Evolutionary conservation across 1,140 invertebrate genomes (phyloP).

Genomic region (Druon quercuslanigerum): DNA sequence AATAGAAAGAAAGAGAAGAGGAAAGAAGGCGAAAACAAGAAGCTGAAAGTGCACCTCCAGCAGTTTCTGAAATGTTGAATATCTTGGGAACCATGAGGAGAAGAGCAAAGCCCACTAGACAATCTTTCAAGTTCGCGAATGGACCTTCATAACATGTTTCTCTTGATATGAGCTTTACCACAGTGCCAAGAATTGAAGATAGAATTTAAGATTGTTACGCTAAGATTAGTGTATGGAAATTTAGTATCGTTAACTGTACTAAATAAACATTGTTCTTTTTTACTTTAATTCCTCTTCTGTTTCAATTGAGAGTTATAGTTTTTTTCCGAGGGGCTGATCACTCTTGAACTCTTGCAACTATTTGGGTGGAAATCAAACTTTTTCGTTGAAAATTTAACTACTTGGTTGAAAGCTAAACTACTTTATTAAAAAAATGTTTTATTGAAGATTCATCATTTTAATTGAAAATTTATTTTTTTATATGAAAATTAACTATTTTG

Average conservation of each 20-base stretch:
- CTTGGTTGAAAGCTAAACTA: too few species aligned
- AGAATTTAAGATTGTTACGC: background rate
- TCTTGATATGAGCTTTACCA: background rate
- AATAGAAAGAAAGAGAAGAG: constrained; percentile 75
- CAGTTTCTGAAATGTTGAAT: constrained; percentile 83
- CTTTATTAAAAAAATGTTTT: too few species aligned
- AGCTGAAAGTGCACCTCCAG: constrained; percentile 75
- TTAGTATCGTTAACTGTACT: background rate
- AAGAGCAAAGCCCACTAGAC: constrained; percentile 70
- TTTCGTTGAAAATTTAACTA: too few species aligned
- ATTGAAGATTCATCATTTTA: too few species aligned
- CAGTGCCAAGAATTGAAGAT: constrained; percentile 5
- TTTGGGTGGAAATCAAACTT: too few species aligned
- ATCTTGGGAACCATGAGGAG: constrained; percentile 82
- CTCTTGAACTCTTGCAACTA: too few species aligned
- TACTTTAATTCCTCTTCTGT: too few species aligned
- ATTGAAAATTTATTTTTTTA: too few species aligned
- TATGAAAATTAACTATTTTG: too few species aligned
- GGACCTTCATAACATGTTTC: constrained; percentile 45
- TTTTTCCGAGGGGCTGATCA: too few species aligned
- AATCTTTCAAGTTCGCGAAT: constrained; percentile 59
- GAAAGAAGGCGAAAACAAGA: constrained; percentile 78
- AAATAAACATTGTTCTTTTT: too few species aligned
- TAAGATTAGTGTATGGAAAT: constrained; percentile 3
- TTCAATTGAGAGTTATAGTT: too few species aligned